Conservation (phyloP, 2,888 invertebrate genomes). For the Quadroppia sp. region DNA sequence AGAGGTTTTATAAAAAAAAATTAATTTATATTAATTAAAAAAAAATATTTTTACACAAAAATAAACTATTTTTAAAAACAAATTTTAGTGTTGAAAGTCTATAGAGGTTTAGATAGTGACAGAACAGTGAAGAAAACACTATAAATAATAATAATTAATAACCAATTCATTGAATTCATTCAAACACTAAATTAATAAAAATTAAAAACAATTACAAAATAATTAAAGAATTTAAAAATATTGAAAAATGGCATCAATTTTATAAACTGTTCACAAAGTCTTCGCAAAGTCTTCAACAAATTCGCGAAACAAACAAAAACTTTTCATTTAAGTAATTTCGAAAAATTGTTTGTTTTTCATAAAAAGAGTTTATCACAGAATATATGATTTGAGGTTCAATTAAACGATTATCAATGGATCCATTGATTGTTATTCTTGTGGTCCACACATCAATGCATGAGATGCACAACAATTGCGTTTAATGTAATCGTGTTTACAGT, state of each 20-base stretch:
- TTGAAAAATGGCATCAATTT: conserved; percentile 7
- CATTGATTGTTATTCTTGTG: conserved; percentile 41
- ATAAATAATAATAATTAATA: conserved; percentile 10
- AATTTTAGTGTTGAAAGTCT: no score
- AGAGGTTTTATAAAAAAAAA: no score
- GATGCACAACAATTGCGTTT: conserved; percentile 56
- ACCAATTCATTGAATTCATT: neutral
- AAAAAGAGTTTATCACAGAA: conserved; percentile 29
- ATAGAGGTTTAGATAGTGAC: no score
- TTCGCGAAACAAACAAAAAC: neutral
- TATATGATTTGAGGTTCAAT: conserved; percentile 19
- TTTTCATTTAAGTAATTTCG: neutral
- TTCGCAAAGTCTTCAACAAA: neutral
- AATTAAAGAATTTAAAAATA: no score
- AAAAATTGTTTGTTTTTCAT: no score
- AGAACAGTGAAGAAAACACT: neutral
- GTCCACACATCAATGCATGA: conserved; percentile 48
- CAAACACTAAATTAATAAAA: conserved; percentile 18
- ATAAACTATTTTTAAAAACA: no score
- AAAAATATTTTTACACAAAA: no score
- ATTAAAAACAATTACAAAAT: conserved; percentile 13
- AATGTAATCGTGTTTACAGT: conserved; percentile 56
- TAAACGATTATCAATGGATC: conserved; percentile 1
- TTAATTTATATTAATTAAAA: no score
- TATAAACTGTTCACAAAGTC: neutral